These are phyloP conservation scores for Pararge aegeria DNA, from an alignment of 1,140 invertebrate genomes.

Conservation along the genomic window DNA sequence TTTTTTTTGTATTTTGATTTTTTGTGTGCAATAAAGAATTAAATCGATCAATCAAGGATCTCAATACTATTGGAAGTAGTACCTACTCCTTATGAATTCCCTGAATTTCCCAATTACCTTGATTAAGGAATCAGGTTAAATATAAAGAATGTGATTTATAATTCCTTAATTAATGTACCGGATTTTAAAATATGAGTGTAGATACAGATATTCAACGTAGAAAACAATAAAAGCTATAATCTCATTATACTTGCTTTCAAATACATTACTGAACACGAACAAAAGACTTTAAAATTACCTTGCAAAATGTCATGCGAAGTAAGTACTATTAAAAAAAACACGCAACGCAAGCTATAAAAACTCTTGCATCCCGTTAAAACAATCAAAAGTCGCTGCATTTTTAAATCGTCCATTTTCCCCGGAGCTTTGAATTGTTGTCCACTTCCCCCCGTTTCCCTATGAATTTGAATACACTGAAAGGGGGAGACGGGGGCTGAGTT, in stretches of 20 bases:
- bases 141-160: too few species aligned
- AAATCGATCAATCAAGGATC: too few species aligned
- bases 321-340: background rate
- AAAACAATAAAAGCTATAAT: too few species aligned
- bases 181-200: too few species aligned
- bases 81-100: too few species aligned
- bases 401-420: constrained; percentile 41
- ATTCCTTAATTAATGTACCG: too few species aligned
- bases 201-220: too few species aligned
- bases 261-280: background rate
- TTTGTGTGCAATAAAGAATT: too few species aligned
- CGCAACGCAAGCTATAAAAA: constrained; percentile 5
- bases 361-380: constrained; percentile 36
- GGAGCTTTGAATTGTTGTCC: constrained; percentile 25
- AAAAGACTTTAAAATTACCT: background rate
- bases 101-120: too few species aligned
- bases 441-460: constrained; percentile 15
- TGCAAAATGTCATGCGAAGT: constrained; percentile 1
- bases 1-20: too few species aligned
- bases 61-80: too few species aligned
- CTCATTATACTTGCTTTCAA: background rate
- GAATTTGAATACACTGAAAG: constrained; percentile 16
- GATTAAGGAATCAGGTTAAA: too few species aligned
- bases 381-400: constrained; percentile 48
- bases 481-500: constrained; percentile 24